Evolutionary conservation across 2,113 vertebrate species (phyloP), one percentile per base, ranked within the genome.

Genomic region (Bubo scandiacus): DNA sequence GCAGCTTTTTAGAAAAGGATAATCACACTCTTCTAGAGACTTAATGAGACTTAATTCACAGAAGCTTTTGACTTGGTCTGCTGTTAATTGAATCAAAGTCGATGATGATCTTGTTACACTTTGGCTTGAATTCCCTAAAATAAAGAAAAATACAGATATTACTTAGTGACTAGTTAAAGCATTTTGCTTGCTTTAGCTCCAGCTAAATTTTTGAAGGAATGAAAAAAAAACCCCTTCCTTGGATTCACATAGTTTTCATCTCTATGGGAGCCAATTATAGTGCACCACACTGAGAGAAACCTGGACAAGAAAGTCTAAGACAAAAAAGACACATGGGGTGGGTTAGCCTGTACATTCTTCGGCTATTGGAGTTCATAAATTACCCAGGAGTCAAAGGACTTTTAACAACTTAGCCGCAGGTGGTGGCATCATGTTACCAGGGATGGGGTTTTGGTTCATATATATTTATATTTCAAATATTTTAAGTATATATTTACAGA

Each of bases 1-100:
- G 94, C 91, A 95, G 93, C 97, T 95, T 97, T 97, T 95, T 71
- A 95, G 95, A 92, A 88, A 94, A 94, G 87, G 92, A 97, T 95
- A 96, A 96, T 96, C 94, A 97, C 75, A 86, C 36, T 91, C 88
- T 97, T 97, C 93, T 36, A 68, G 58, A 86, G 87, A 73, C 81
- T 95, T 97, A 97, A 97, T 87, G 95, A 98, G 93, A 85, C 47
- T 75, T 63, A 96, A 96, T 95, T 98, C 97, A 98, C 87, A 97
- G 94, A 79, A 86, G 97, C 88, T 96, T 98, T 90, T 97, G 97
- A 97, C 83, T 97, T 58, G 88, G 95, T 94, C 88, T 97, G 93
- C 70, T 97, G 95, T 98, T 98, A 98, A 99, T 98, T 91, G 98
- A 98, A 97, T 99, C 98, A 97, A 99, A 99, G 98, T 99, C 98